Evolutionary conservation across 2,888 invertebrate species (phyloP), one percentile per base, ranked within the genome.

Genomic region (Eulithis prunata): DNA sequence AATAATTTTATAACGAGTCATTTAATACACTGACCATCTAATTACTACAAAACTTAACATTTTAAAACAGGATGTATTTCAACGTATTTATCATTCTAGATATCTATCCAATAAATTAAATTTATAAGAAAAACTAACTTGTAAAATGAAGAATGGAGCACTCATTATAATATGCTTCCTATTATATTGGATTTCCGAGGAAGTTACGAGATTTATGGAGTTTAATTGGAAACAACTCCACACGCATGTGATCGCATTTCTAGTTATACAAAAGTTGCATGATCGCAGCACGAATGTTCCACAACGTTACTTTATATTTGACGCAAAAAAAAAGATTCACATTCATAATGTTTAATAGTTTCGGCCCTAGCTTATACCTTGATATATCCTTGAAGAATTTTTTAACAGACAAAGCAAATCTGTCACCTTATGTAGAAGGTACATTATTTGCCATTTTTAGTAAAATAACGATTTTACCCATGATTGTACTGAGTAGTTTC

Each of bases 191-290:
- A 56, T 67, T 64, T 64, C 67, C 63, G 67, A 59, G 41, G 47
- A 64, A 54, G 64, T 67, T 57, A 57, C 51, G 10, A 64, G 41
- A 60, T 67, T 53, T 61, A 56, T 62, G 43, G 41, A 58, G 49
- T 56, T n/a, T 12, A 55, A 55, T 66, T 62, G 66, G 62, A 66
- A 66, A 52, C 14, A 54, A 8, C 11, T 10, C 14, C 32, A 12
- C 61, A 66, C 66, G 66, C 66, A 67, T 61, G 32, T 28, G 14
- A 57, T 56, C 38, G 64, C 46, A 38, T 38, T 65, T 49, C 49
- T 21, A 51, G 47, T 55, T 55, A 43, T 58, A 43, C 55, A 62
- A 43, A 46, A 53, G 21, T 36, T 54, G 28, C 57, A 49, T 49
- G 21, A 49, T 11, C 21, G 21, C 6, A 21, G 10, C 49, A 49